Evolutionary conservation across 2,888 invertebrate species (phyloP).

Genomic region (Saturnia pavonia): DNA sequence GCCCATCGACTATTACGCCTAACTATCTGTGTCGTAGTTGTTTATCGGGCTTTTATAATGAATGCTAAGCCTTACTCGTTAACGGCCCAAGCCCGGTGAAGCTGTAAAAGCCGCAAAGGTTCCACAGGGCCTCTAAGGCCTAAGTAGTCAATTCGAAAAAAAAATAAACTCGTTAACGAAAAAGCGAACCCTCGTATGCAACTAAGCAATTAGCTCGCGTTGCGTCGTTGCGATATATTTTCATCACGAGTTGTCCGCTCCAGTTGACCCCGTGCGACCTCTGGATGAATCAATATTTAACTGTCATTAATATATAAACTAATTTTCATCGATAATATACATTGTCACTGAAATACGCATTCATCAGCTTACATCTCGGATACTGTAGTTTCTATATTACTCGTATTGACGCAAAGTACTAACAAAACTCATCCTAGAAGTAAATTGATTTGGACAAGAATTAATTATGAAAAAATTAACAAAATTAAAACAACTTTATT

Average conservation of each 20-base stretch:
- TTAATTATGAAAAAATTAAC: too few relatives aligned
- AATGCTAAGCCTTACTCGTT: background rate
- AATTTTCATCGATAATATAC: background rate
- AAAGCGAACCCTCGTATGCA: background rate
- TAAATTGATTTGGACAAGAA: too few relatives aligned
- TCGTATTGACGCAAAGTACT: background rate
- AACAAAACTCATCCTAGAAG: too few relatives aligned
- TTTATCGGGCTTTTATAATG: background rate
- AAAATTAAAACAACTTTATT: too few relatives aligned
- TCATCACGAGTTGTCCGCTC: conserved; percentile 43
- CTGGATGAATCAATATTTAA: background rate
- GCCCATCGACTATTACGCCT: too few relatives aligned
- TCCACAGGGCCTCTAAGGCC: too few relatives aligned
- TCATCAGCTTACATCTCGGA: background rate
- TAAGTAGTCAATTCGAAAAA: too few relatives aligned
- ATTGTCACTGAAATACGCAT: background rate
- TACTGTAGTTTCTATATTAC: background rate
- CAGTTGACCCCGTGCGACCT: conserved; percentile 32
- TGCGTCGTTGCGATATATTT: conserved; percentile 34
- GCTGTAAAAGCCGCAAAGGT: too few relatives aligned
- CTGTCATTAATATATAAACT: background rate
- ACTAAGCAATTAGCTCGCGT: conserved; percentile 43
- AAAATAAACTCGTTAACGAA: background rate
- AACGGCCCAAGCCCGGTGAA: too few relatives aligned
- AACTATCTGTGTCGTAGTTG: background rate